phyloP scores from a whole-genome alignment of 2,113 vertebrate species.

The Turnix velox region DNA sequence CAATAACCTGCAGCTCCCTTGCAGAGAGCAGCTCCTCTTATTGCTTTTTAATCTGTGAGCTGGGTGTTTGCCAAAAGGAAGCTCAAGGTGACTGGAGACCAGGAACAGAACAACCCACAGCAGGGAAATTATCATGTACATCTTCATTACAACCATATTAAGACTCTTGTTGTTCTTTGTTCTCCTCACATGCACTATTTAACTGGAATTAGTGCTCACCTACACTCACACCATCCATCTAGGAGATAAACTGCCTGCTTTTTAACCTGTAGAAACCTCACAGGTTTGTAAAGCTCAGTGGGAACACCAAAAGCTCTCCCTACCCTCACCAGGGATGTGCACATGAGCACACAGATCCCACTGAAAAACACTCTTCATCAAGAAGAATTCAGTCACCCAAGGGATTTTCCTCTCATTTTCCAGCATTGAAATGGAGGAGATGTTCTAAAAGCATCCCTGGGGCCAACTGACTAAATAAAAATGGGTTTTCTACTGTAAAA shows the following conservation, averaged over 20 bases:
- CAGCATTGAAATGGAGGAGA: background rate
- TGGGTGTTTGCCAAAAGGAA: background rate
- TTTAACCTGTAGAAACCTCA: background rate
- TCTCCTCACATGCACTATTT: background rate
- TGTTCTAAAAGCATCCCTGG: too few relatives aligned
- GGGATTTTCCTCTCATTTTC: background rate
- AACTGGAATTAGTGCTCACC: background rate
- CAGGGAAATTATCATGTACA: background rate
- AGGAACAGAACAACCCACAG: background rate
- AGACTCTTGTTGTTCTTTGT: background rate
- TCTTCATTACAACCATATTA: background rate
- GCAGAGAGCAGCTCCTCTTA: background rate
- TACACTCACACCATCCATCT: background rate
- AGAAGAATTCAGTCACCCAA: background rate
- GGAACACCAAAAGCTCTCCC: background rate
- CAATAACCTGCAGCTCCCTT: constrained; percentile 26
- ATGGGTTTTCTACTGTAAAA: background rate
- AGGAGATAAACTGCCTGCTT: background rate
- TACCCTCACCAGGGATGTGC: background rate
- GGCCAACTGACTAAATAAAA: too few relatives aligned
- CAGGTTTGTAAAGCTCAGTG: background rate
- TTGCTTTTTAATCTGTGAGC: constrained; percentile 18
- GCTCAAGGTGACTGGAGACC: background rate
- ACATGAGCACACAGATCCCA: background rate
- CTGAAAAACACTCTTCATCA: background rate